These are phyloP conservation scores for Penaeus japonicus DNA, from an alignment of 1,140 invertebrate genomes.

Conservation along the genomic window DNA sequence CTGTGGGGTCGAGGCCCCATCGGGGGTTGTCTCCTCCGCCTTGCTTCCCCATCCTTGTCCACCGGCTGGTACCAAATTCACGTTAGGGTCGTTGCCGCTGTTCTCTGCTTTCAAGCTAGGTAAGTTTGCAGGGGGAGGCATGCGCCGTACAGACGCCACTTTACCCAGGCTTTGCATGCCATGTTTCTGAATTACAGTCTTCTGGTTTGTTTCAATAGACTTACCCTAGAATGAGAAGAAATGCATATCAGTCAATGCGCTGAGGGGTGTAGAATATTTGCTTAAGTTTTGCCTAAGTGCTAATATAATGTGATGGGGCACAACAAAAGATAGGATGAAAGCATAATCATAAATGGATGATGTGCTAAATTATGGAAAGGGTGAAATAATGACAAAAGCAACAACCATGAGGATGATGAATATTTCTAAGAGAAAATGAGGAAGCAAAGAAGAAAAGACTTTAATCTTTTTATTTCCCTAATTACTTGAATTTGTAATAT, in stretches of 20 bases:
- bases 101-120: slow-evolving; percentile 96
- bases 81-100: slow-evolving; percentile 77
- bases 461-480: too few relatives aligned
- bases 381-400: too few relatives aligned
- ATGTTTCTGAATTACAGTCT: slow-evolving; percentile 94
- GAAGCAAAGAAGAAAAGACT: too few relatives aligned
- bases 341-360: too few relatives aligned
- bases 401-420: too few relatives aligned
- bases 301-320: neutral
- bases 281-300: neutral
- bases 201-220: slow-evolving; percentile 83
- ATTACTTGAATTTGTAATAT: neutral
- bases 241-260: slow-evolving; percentile 21
- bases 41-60: slow-evolving; percentile 77
- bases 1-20: slow-evolving; percentile 43
- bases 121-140: slow-evolving; percentile 87
- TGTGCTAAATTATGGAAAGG: neutral
- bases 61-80: slow-evolving; percentile 77
- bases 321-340: neutral
- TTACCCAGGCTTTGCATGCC: slow-evolving; percentile 98
- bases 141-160: slow-evolving; percentile 89
- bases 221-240: slow-evolving; percentile 74
- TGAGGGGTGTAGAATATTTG: too few relatives aligned
- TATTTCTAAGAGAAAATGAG: too few relatives aligned
- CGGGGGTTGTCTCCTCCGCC: slow-evolving; percentile 63